Percentiles rank a stretch among this genome's conserved stretches.
These are phyloP conservation scores for Panonychus citri DNA, from an alignment of 1,140 invertebrate genomes.

Conservation along the genomic window DNA sequence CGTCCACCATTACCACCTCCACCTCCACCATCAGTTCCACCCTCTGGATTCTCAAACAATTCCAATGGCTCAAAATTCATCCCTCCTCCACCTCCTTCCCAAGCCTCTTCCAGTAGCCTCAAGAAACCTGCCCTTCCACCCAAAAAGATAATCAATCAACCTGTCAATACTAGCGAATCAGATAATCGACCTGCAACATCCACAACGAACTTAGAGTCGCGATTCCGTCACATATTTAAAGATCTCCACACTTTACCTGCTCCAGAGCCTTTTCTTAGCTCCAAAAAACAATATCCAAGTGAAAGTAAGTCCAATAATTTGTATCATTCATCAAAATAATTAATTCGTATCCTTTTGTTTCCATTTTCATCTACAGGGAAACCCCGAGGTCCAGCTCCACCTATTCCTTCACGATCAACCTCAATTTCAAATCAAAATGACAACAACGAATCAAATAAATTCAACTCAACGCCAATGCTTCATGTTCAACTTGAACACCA, in stretches of 20 bases:
- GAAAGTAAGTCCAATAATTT: neutral
- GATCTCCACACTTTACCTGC: constrained; percentile 1
- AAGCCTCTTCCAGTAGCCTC: neutral
- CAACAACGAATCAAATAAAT: no score
- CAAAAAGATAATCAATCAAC: neutral
- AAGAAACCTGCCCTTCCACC: neutral
- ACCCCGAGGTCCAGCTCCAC: no score
- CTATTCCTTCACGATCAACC: no score
- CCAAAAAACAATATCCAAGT: constrained; percentile 1
- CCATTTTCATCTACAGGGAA: neutral
- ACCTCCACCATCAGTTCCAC: neutral
- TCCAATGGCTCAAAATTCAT: neutral
- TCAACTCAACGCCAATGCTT: no score
- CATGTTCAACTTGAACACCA: no score
- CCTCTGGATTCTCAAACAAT: neutral
- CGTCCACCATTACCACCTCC: neutral
- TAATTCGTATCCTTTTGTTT: neutral
- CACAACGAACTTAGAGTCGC: neutral
- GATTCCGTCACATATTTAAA: neutral
- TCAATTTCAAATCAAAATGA: no score
- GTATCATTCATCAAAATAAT: neutral
- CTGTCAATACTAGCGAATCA: neutral
- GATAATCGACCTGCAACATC: neutral
- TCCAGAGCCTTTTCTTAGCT: neutral
- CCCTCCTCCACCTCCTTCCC: neutral